These are phyloP conservation scores for Perizoma flavofasciatum DNA, from an alignment of 2,888 invertebrate species.

Conservation along the genomic window DNA sequence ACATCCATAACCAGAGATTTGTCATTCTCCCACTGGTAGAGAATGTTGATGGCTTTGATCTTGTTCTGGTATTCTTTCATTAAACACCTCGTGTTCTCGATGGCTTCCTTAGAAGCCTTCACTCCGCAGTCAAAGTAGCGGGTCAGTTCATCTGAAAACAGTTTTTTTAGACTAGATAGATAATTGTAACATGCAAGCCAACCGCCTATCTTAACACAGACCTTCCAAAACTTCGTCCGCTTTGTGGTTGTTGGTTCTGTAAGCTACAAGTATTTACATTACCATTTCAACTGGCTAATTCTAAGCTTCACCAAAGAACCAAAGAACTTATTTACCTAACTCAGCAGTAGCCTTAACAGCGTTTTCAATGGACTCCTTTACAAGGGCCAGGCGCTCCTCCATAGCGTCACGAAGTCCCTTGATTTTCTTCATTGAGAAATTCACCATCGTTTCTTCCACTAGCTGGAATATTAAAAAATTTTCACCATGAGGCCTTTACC, in stretches of 20 bases:
- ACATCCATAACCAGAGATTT: constrained; percentile 51
- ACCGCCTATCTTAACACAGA: neutral
- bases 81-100: constrained; percentile 46
- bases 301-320: no score
- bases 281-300: no score
- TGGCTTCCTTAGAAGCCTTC: constrained; percentile 49
- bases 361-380: constrained; percentile 47
- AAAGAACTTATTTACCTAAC: constrained; percentile 45
- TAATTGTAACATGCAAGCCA: neutral
- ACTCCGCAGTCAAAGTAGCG: constrained; percentile 64
- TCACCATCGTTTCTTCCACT: constrained; percentile 55
- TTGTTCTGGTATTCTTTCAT: constrained; percentile 46
- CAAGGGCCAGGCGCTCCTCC: constrained; percentile 50
- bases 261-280: no score
- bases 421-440: constrained; percentile 47
- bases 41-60: constrained; percentile 44
- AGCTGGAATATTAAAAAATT: constrained; percentile 42
- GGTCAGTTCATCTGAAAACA: constrained; percentile 50
- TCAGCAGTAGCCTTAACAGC: constrained; percentile 40
- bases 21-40: constrained; percentile 62
- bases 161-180: neutral
- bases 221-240: neutral
- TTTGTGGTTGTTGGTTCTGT: no score
- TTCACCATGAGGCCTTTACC: neutral
- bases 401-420: constrained; percentile 49